A percentile compares a stretch with the other conserved stretches of the same genome.
Evolutionary conservation across 2,797 vertebrate species (phyloP).

Genomic region (Crocidura indochinensis): DNA sequence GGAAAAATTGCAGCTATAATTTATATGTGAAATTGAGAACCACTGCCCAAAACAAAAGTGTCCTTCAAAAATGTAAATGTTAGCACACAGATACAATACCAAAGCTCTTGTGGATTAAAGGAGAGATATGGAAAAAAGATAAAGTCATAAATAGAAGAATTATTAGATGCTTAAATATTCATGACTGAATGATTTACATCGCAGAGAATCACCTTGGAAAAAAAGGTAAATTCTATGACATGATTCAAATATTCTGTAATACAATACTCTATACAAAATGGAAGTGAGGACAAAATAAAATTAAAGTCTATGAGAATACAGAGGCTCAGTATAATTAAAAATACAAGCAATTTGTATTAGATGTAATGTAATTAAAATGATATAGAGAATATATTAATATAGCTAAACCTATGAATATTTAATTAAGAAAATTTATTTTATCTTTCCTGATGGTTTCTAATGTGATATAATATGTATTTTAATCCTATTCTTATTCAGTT

Average conservation of each 20-base stretch:
- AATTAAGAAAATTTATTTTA: not conserved
- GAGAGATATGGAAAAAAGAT: not conserved
- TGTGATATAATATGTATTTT: not conserved
- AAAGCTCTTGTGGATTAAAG: not conserved
- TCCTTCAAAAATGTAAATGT: conserved; percentile 33
- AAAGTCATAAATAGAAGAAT: conserved; percentile 11
- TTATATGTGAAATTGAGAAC: conserved; percentile 15
- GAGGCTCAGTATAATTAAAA: not conserved
- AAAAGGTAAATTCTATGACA: not conserved
- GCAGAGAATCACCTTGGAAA: not conserved
- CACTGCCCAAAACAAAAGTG: not conserved
- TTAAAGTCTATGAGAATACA: not conserved
- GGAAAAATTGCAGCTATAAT: not conserved
- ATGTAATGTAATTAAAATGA: conserved; percentile 2
- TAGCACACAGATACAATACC: conserved; percentile 40
- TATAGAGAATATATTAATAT: not conserved
- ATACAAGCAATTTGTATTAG: not conserved
- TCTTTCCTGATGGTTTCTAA: not conserved
- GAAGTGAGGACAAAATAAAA: conserved; percentile 47
- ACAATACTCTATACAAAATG: not conserved
- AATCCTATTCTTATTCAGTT: not conserved
- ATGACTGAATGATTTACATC: not conserved
- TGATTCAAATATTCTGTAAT: not conserved
- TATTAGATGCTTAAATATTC: not conserved
- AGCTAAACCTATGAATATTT: not conserved